These are phyloP conservation scores for Periophthalmodon schlosseri DNA, from an alignment of 2,113 vertebrate species.

Conservation along the genomic window DNA sequence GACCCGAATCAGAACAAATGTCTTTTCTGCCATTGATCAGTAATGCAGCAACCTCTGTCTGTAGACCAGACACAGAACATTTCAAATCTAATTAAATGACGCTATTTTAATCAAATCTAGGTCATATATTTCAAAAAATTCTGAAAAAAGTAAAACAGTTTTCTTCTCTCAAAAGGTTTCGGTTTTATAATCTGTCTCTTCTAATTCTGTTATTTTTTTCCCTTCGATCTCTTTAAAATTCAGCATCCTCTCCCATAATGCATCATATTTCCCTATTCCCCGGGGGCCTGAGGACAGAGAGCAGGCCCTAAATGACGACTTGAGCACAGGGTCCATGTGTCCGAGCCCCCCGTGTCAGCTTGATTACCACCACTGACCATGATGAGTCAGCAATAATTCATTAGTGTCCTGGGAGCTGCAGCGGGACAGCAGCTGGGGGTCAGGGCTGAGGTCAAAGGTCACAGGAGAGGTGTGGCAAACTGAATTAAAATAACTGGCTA, in stretches of 20 bases:
- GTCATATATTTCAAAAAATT: no score
- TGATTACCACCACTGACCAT: constrained; percentile 64
- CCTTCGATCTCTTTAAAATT: background rate
- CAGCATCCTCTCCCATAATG: background rate
- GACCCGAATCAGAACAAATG: background rate
- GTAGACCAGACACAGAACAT: background rate
- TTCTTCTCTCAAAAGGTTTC: background rate
- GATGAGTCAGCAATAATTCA: constrained; percentile 77
- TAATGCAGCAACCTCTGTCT: background rate
- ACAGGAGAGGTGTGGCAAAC: constrained; percentile 46
- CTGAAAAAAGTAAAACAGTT: background rate
- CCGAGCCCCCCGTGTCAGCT: constrained; percentile 54
- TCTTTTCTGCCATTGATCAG: background rate
- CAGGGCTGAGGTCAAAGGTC: constrained; percentile 54
- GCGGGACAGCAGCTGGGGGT: constrained; percentile 52
- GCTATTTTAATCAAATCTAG: no score
- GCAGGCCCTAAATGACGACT: constrained; percentile 59
- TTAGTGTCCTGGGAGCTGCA: constrained; percentile 41
- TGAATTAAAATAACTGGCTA: constrained; percentile 60
- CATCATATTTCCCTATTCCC: constrained; percentile 10
- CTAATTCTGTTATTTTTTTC: background rate
- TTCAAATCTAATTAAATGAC: no score
- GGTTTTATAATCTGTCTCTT: background rate
- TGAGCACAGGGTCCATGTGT: constrained; percentile 52
- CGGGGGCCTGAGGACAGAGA: constrained; percentile 31